Base-by-base conservation (phyloP, 2,888 invertebrate species). In the Antheraea assamensis region DNA sequence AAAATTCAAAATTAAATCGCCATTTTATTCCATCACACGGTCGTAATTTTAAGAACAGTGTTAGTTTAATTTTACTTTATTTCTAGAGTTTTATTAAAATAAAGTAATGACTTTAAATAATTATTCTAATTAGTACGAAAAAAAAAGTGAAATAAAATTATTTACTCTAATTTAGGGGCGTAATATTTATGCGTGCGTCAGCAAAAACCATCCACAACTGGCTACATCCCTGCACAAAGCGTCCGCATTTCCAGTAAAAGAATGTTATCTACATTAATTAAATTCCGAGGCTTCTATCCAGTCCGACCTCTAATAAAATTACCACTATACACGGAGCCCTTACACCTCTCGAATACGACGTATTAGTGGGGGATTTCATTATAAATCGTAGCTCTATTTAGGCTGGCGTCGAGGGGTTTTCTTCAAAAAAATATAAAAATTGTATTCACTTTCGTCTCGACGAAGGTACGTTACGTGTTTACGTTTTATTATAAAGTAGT, bases 201-300 rank as follows among this genome's bases (percentile, higher is more conserved):
- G 61, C 27, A 61, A 61, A 61, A 30, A 61, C 27, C 17, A 10
- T 68, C 15, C 49, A 68, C 24, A 55, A 27, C 55, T 70, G 58
- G 55, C 70, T 70, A 27, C 70, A 21, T 21, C 70, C 47, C 70
- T 70, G 70, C 15, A 7, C 27, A 42, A 68, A 52, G 58, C 78
- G 75, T 74, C 73, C 78, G 79, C 80, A 81, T 87, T 83, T 86
- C 83, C 79, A 79, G 76, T 81, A 78, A 84, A 87, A 88, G 86
- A 88, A 89, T 87, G 84, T 85, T 84, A 80, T 80, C 82, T 81
- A 85, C 87, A 89, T 87, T 90, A 90, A 90, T 90, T 90, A 90
- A 89, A 90, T 90, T 87, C 87, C 80, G 70, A 79, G 82, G 81
- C 80, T 82, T 83, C 83, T 87, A 83, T 84, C 84, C 77, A 77